Evolutionary conservation across 2,888 invertebrate species (phyloP).

Genomic region (Blera fallax): DNA sequence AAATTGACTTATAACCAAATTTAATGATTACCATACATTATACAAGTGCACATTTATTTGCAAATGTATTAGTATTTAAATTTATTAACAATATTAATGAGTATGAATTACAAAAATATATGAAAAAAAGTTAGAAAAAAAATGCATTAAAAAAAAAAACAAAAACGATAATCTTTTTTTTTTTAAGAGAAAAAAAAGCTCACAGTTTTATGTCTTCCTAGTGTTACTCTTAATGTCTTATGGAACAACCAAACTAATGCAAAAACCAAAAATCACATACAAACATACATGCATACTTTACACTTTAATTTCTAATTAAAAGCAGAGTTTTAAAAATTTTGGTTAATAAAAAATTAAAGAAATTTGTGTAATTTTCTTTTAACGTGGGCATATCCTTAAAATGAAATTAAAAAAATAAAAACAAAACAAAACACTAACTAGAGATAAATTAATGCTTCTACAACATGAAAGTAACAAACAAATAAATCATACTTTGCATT

Average conservation of each 20-base stretch:
- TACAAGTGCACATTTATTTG: constrained; percentile 71
- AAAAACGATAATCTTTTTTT: constrained; percentile 2
- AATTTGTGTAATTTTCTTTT: constrained; percentile 16
- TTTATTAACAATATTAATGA: constrained; percentile 49
- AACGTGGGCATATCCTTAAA: constrained; percentile 52
- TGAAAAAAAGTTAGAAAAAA: constrained; percentile 17
- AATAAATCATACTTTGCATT: constrained; percentile 45
- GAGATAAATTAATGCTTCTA: constrained; percentile 58
- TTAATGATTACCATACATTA: constrained; percentile 55
- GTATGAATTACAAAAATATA: constrained; percentile 45
- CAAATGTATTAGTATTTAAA: constrained; percentile 58
- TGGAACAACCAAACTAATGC: constrained; percentile 60
- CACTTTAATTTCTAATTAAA: not conserved
- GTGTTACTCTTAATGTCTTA: constrained; percentile 65
- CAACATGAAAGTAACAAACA: constrained; percentile 5
- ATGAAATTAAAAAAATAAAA: constrained; percentile 18
- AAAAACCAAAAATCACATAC: no score
- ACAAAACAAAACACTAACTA: constrained; percentile 33
- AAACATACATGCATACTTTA: constrained; percentile 16
- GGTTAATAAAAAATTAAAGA: not conserved
- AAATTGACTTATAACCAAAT: constrained; percentile 64
- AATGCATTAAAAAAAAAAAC: constrained; percentile 37
- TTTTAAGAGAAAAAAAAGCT: constrained; percentile 34
- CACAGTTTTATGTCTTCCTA: constrained; percentile 72
- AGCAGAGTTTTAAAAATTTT: not conserved